phyloP scores from a whole-genome alignment of 37 sponge, comb jelly and placozoan genomes.

The Chondrosia reniformis region DNA sequence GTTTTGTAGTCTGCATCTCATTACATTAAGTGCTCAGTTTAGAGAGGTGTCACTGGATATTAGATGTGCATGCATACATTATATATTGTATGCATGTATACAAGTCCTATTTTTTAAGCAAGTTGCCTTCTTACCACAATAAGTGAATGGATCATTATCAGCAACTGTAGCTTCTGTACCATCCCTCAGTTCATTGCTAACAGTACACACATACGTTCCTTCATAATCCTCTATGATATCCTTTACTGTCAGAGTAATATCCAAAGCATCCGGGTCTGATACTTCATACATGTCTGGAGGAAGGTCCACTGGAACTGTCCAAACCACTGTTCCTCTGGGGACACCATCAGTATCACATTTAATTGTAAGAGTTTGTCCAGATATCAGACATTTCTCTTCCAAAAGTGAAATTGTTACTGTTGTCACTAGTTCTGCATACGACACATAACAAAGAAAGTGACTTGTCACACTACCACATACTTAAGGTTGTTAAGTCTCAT shows the following conservation, averaged over 20 bases:
- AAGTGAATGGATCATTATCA: too few relatives aligned
- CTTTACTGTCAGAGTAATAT: not conserved
- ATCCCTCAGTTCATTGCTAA: not conserved
- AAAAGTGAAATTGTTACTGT: not conserved
- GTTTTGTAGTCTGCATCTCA: too few relatives aligned
- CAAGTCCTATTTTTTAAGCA: too few relatives aligned
- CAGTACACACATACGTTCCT: not conserved
- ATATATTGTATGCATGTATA: too few relatives aligned
- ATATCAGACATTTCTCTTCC: constrained; percentile 4
- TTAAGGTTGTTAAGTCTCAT: not conserved
- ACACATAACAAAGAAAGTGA: not conserved
- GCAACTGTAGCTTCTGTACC: not conserved
- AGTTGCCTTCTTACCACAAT: too few relatives aligned
- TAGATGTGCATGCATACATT: too few relatives aligned
- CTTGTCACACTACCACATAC: not conserved
- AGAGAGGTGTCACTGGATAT: too few relatives aligned
- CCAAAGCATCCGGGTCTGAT: not conserved
- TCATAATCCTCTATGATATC: not conserved
- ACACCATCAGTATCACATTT: constrained; percentile 33
- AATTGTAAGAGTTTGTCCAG: constrained; percentile 7
- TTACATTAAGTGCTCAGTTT: too few relatives aligned
- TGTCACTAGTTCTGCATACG: not conserved
- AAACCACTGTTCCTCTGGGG: constrained; percentile 24
- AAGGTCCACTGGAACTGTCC: not conserved
- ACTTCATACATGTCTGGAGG: not conserved